These are phyloP conservation scores for Odontomachus brunneus DNA, from an alignment of 1,140 invertebrate species.

Conservation along the genomic window DNA sequence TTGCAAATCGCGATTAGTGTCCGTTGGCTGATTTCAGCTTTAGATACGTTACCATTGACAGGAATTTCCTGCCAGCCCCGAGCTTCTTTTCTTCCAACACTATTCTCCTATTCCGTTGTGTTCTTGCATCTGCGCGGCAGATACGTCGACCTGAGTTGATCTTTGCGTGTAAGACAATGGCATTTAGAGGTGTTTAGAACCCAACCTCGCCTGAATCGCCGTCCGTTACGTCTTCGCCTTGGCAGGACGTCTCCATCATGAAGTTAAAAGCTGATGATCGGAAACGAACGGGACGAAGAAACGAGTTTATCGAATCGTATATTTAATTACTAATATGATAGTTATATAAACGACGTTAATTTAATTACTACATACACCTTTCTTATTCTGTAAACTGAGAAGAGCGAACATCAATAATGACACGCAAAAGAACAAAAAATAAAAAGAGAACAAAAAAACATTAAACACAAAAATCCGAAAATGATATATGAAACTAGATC, in stretches of 20 bases:
- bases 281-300: neutral
- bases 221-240: conserved; percentile 31
- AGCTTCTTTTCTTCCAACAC: conserved; percentile 28
- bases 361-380: neutral
- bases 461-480: neutral
- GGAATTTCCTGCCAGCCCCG: conserved; percentile 36
- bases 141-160: conserved; percentile 62
- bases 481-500: no score
- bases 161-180: conserved; percentile 64
- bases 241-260: conserved; percentile 30
- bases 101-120: conserved; percentile 3
- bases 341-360: neutral
- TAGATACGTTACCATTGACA: conserved; percentile 36
- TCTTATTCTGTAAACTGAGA: neutral
- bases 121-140: conserved; percentile 6
- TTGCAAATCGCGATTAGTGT: conserved; percentile 15
- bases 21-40: conserved; percentile 29
- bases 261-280: neutral
- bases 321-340: neutral
- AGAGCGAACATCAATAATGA: conserved; percentile 20
- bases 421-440: neutral
- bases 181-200: conserved; percentile 56
- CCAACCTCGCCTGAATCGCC: conserved; percentile 35
- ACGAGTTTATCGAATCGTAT: neutral
- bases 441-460: neutral